A percentile compares a stretch with the other conserved stretches of the same genome.
Conservation (phyloP, 2,797 vertebrate genomes). For the Anas bernieri region DNA sequence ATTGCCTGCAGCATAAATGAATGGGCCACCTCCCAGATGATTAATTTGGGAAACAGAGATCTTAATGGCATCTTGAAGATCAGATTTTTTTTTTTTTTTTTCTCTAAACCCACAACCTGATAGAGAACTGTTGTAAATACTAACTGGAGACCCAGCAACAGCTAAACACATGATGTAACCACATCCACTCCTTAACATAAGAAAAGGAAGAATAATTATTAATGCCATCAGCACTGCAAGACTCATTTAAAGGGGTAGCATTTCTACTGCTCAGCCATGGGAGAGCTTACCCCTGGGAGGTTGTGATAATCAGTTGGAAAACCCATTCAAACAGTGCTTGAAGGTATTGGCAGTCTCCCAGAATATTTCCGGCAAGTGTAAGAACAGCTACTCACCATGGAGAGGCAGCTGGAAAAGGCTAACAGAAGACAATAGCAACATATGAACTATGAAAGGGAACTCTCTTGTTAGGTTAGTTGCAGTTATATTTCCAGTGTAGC, state of each 20-base stretch:
- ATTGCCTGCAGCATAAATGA: not conserved
- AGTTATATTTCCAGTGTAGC: not conserved
- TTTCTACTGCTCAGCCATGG: not conserved
- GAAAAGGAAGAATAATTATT: not conserved
- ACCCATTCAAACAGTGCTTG: not conserved
- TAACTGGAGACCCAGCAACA: not conserved
- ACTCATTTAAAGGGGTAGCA: not conserved
- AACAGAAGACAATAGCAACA: not conserved
- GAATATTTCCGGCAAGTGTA: not conserved
- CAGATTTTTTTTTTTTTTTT: not conserved
- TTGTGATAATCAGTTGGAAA: not conserved
- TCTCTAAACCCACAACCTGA: not conserved
- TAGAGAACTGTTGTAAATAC: not conserved
- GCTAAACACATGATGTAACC: not conserved
- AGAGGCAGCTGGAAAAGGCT: not conserved
- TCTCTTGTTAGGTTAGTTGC: not conserved
- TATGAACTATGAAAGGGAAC: not conserved
- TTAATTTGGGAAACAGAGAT: not conserved
- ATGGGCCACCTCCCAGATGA: not conserved
- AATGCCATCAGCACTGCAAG: not conserved
- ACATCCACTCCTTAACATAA: not conserved
- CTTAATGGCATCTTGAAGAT: not conserved
- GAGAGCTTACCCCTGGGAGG: not conserved
- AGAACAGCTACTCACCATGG: not conserved
- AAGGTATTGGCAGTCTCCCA: not conserved